These are phyloP conservation scores for Morone saxatilis DNA, from an alignment of 2,113 vertebrate species.

Conservation along the genomic window DNA sequence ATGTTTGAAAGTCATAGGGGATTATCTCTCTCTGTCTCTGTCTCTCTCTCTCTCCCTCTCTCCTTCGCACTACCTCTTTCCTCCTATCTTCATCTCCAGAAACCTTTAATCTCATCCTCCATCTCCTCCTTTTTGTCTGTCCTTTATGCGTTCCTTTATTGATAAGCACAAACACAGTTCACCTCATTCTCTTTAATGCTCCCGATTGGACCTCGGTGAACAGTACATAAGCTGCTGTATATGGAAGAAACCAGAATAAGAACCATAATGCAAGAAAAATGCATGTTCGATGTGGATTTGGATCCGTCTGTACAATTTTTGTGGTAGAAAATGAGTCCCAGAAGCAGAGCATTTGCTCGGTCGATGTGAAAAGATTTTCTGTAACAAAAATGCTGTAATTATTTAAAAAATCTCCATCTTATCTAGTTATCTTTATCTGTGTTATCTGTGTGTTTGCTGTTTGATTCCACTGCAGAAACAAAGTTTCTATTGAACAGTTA, in stretches of 20 bases:
- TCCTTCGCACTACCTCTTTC: background rate
- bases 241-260: background rate
- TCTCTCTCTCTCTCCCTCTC: background rate
- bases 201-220: conserved; percentile 26
- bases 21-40: background rate
- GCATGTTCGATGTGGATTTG: background rate
- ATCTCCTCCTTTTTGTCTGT: background rate
- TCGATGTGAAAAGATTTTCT: background rate
- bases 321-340: background rate
- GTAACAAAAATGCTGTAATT: background rate
- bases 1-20: conserved; percentile 30
- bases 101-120: conserved; percentile 7
- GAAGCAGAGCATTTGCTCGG: background rate
- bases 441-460: background rate
- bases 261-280: background rate
- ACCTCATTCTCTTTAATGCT: background rate
- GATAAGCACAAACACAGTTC: conserved; percentile 3
- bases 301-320: background rate
- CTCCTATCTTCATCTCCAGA: conserved; percentile 27
- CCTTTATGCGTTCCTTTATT: background rate
- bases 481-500: background rate
- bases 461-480: background rate
- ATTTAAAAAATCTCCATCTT: background rate
- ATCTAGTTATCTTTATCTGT: background rate
- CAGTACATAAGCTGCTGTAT: background rate